phyloP scores from a whole-genome alignment of 2,113 vertebrate species.

The Columba livia region DNA sequence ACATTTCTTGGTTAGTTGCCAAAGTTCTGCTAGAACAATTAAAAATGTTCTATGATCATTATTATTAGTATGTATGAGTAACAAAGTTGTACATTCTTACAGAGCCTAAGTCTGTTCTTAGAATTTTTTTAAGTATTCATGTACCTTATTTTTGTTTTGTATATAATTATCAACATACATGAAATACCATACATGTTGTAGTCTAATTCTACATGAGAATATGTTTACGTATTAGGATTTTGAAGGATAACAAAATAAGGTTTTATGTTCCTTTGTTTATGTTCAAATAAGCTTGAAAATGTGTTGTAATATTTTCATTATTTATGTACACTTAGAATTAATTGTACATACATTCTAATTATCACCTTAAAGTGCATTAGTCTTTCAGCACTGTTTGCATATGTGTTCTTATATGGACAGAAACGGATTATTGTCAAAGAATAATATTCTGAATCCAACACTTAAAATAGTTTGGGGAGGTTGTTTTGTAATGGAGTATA shows the following conservation, averaged over 20 bases:
- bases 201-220: background rate
- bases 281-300: background rate
- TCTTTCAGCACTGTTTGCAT: background rate
- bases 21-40: constrained; percentile 35
- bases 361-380: background rate
- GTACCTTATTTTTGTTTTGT: background rate
- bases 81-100: background rate
- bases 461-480: background rate
- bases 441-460: background rate
- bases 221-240: background rate
- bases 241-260: background rate
- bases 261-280: background rate
- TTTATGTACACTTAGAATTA: constrained; percentile 21
- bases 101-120: background rate
- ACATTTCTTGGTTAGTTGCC: constrained; percentile 17
- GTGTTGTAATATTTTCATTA: background rate
- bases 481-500: background rate
- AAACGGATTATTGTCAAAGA: background rate
- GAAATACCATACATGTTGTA: background rate
- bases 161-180: background rate
- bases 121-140: background rate
- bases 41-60: background rate
- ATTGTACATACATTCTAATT: background rate
- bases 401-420: background rate
- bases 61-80: background rate